phyloP scores from a whole-genome alignment of 2,113 vertebrate species.

The Stegostoma tigrinum region DNA sequence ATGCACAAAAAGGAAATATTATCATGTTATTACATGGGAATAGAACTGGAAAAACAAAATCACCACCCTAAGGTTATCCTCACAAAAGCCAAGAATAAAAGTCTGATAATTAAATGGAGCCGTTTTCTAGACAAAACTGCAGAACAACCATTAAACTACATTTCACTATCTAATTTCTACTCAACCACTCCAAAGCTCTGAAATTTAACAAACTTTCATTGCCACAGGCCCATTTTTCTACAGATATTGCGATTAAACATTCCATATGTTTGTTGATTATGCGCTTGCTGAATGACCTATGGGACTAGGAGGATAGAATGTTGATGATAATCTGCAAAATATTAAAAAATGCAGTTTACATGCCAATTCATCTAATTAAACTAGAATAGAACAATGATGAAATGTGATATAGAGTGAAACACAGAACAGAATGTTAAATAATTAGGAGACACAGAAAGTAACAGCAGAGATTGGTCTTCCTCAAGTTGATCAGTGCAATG shows the following conservation, averaged over 20 bases:
- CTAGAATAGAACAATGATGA: neutral
- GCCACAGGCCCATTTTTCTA: neutral
- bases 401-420: neutral
- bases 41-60: neutral
- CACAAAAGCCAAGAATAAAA: neutral
- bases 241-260: neutral
- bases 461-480: neutral
- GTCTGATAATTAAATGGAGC: neutral
- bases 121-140: neutral
- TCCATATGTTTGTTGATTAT: neutral
- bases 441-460: neutral
- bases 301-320: neutral
- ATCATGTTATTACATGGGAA: neutral
- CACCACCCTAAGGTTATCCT: neutral
- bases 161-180: too few species aligned
- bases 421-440: neutral
- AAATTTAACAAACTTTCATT: neutral
- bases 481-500: neutral
- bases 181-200: neutral
- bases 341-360: neutral
- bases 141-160: neutral
- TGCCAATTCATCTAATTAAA: neutral
- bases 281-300: neutral
- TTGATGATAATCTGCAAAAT: neutral
- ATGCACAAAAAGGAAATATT: neutral